Base-by-base conservation (phyloP, 2,113 vertebrate species). In the Gymnocephalus cernua region DNA sequence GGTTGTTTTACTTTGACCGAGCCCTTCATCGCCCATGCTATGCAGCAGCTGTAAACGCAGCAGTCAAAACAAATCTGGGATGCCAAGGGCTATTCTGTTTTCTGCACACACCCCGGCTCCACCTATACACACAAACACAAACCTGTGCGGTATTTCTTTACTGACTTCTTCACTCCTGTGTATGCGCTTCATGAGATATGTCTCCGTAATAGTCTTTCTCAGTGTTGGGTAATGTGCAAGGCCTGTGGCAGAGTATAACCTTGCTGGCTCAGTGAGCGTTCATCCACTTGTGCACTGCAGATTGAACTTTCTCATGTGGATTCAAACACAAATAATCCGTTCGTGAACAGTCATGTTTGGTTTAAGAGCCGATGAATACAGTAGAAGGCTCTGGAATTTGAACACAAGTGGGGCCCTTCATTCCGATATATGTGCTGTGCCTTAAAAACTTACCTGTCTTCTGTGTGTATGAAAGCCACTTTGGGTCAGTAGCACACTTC, bases 1-100 rank as follows among this genome's bases (percentile, higher is more conserved):
- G 87, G 90, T 90, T 95, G 93, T 93, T 95, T 94, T 84, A 90
- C 88, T 93, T 93, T 54, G 87, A 77, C 91, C 74, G 59, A 84
- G 88, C 89, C 82, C 89, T 85, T 90, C 83, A 88, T 93, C 76
- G 63, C 77, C 82, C 81, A 70, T 85, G 85, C 87, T 88, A 69
- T 38, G 81, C 86, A 84, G 88, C 94, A 94, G 93, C 91, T 95
- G 93, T 86, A 82, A 87, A 85, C 15, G 87, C 78, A 91, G 53
- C 88, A 89, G 87, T 93, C 90, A 89, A 90, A 94, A 92, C 86
- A 93, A 91, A 92, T 80, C 71, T 81, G 53, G 77, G 86, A 91
- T 92, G 91, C 93, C 92, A 89, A 82, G 83, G 92, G 88, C 89
- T 86, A 86, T 90, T 87, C 83, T 91, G 87, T 89, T 89, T 90